Evolutionary conservation across 2,797 vertebrate genomes (phyloP), one percentile per base, ranked within the genome.

Genomic region (Ambastaia sidthimunki): DNA sequence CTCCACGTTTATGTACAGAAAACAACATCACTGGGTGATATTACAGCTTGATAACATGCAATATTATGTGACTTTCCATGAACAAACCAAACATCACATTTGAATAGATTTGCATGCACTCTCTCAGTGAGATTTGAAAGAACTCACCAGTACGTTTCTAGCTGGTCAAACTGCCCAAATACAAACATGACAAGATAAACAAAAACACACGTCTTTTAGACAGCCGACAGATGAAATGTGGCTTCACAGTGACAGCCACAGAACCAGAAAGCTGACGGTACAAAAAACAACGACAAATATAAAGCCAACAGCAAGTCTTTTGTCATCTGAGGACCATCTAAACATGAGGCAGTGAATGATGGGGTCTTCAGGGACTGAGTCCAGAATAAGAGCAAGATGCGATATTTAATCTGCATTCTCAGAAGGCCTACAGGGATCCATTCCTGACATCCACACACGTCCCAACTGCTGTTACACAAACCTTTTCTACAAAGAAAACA

Each of bases 391-490:
- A 82, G 66, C 79, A 88, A 81, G 83, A 85, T 80, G 80, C 82
- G 91, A 94, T 88, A 93, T 92, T 91, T 84, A 92, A 94, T 93
- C 90, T 93, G 89, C 80, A 79, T 93, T 92, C 91, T 88, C 2
- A 74, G 54, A 90, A 83, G 87, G 89, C 83, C 87, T 89, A 90
- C 90, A 83, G 82, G 83, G 88, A 85, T 87, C 74, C 25, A 19
- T 86, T 47, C 66, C 77, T 19, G 77, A 90, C 90, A 83, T 87
- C 74, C 25, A n/a, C 86, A 50, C 66, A 78, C 18, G 77, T 88
- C 83, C 72, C 70, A 70, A 68, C 79, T 77, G 72, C 71, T 75
- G 82, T 71, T 75, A 81, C 74, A 74, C 67, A 80, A 80, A 82
- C 77, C 7, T 78, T 59, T 52, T 81, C 75, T 81, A 78, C 82